These are phyloP conservation scores for Mamestra brassicae DNA, from an alignment of 2,888 invertebrate species.

Conservation along the genomic window DNA sequence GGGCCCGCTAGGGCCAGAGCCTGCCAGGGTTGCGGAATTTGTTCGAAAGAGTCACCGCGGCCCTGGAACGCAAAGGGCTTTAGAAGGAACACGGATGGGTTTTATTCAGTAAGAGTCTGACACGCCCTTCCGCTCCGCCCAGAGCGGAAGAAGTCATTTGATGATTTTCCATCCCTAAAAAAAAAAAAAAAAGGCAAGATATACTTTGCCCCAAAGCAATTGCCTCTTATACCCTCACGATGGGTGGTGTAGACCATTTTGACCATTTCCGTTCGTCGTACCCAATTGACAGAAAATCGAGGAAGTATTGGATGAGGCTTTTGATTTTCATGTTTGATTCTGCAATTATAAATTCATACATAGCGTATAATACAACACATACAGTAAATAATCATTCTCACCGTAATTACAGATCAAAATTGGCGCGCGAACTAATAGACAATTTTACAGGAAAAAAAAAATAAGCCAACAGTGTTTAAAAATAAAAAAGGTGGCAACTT, in stretches of 20 bases:
- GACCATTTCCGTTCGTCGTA: constrained; percentile 31
- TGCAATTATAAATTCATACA: constrained; percentile 19
- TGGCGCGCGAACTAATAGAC: constrained; percentile 10
- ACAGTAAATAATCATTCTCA: constrained; percentile 2
- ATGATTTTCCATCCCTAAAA: no score
- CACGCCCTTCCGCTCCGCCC: no score
- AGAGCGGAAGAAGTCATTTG: no score
- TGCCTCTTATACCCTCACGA: constrained; percentile 29
- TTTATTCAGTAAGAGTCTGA: no score
- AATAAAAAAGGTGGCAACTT: constrained; percentile 24
- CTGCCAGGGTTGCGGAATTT: no score
- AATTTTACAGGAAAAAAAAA: constrained; percentile 15
- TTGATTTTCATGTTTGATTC: constrained; percentile 14
- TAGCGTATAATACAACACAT: constrained; percentile 15
- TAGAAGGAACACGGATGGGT: no score
- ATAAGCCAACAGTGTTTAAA: constrained; percentile 16
- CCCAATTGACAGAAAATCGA: constrained; percentile 30
- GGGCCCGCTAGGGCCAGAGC: no score
- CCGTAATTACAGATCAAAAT: constrained; percentile 1
- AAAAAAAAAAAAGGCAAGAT: no score
- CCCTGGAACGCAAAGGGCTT: no score
- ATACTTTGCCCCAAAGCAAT: constrained; percentile 28
- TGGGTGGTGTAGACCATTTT: constrained; percentile 33
- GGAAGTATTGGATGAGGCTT: constrained; percentile 28
- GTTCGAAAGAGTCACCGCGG: no score